Conservation (phyloP, 2,797 vertebrate species). For the Clarias fuscus region DNA sequence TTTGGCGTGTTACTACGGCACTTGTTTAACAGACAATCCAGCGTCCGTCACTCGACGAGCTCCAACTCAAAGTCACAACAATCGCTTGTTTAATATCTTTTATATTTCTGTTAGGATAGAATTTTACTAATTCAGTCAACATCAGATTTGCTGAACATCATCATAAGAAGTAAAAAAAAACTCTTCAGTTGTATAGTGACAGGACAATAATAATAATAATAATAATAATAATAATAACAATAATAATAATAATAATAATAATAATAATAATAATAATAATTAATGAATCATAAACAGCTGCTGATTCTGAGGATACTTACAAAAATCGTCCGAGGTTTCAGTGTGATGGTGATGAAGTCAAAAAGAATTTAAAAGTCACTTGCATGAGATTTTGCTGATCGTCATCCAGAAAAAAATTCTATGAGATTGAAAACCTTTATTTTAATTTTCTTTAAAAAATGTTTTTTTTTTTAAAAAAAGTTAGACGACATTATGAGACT, state of each 20-base stretch:
- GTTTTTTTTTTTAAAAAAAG: neutral
- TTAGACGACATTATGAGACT: neutral
- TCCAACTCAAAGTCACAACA: neutral
- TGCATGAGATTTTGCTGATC: neutral
- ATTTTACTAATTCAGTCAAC: neutral
- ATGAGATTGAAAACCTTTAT: neutral
- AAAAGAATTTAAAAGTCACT: neutral
- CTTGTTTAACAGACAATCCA: neutral
- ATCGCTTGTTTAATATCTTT: neutral
- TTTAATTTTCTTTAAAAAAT: too few relatives aligned
- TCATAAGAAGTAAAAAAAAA: neutral
- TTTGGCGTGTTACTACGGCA: neutral
- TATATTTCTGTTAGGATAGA: neutral
- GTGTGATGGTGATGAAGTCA: neutral
- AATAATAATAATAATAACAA: neutral
- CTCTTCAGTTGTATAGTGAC: neutral
- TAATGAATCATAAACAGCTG: too few relatives aligned
- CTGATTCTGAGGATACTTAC: neutral
- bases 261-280: neutral
- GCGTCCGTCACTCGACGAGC: neutral
- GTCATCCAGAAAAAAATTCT: neutral
- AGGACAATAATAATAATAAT: too few relatives aligned
- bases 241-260: neutral
- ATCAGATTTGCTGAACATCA: neutral
- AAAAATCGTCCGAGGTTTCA: neutral